These are phyloP conservation scores for Pagrus major DNA, from an alignment of 2,113 vertebrate genomes.

Conservation along the genomic window DNA sequence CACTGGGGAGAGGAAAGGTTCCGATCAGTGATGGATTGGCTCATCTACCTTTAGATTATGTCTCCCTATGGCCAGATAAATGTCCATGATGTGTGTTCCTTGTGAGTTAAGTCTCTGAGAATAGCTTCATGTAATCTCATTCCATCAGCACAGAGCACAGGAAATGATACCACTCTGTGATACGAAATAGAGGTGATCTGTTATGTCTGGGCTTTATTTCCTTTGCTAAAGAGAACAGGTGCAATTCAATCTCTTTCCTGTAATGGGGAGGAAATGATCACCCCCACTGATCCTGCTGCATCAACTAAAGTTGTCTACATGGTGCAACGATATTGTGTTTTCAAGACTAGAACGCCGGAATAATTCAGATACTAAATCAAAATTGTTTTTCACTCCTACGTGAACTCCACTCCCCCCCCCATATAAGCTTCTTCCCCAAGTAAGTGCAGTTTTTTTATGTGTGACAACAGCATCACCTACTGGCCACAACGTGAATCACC, in stretches of 20 bases:
- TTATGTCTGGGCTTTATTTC: conserved; percentile 60
- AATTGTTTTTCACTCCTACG: conserved; percentile 19
- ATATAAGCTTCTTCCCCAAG: not conserved
- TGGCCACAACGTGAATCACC: conserved; percentile 37
- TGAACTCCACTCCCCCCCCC: not conserved
- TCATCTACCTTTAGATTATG: conserved; percentile 54
- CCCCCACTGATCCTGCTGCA: conserved; percentile 21
- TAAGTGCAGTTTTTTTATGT: not conserved
- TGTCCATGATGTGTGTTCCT: conserved; percentile 44
- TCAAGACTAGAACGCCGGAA: not conserved
- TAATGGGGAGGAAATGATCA: conserved; percentile 34
- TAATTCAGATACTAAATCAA: conserved; percentile 44
- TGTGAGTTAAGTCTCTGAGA: conserved; percentile 47
- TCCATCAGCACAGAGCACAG: conserved; percentile 54
- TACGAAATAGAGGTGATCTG: conserved; percentile 49
- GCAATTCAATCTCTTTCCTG: conserved; percentile 27
- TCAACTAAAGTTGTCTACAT: conserved; percentile 27
- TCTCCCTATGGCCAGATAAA: conserved; percentile 59
- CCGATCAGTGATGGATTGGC: conserved; percentile 58
- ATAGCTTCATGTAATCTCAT: conserved; percentile 63
- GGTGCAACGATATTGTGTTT: conserved; percentile 29
- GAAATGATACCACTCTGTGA: conserved; percentile 56
- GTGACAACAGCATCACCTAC: conserved; percentile 67
- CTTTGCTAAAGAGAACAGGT: conserved; percentile 33
- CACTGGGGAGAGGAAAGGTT: conserved; percentile 12